Conservation (phyloP, 2,797 vertebrate species). For the Iguana delicatissima region DNA sequence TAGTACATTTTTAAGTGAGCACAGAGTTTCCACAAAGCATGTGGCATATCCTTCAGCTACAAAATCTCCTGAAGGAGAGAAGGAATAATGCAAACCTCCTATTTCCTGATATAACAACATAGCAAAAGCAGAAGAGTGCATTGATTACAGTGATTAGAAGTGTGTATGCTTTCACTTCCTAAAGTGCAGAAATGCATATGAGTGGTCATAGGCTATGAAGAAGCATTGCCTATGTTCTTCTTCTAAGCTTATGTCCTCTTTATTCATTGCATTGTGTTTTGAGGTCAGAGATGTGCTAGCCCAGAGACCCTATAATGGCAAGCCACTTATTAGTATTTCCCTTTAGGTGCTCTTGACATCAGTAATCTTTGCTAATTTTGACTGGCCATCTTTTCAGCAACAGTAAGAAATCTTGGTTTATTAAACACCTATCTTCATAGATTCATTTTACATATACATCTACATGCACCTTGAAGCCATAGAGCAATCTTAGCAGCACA, state of each 20-base stretch:
- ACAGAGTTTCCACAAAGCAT: neutral
- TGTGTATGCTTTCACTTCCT: constrained; percentile 52
- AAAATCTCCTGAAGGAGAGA: constrained; percentile 61
- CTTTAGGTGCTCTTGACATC: constrained; percentile 27
- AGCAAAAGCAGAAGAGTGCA: constrained; percentile 61
- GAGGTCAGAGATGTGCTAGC: neutral
- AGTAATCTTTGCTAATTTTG: neutral
- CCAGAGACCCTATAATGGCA: constrained; percentile 26
- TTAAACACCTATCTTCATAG: no score
- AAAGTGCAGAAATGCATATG: constrained; percentile 50
- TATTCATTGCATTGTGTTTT: neutral
- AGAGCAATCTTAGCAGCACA: no score
- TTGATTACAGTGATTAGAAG: constrained; percentile 63
- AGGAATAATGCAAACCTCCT: constrained; percentile 57
- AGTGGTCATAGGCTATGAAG: constrained; percentile 50
- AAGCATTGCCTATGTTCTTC: constrained; percentile 1
- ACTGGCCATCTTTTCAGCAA: neutral
- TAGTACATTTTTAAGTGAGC: constrained; percentile 29
- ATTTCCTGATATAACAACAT: constrained; percentile 65
- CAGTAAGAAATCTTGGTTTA: constrained; percentile 27
- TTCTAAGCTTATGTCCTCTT: neutral
- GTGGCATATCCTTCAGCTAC: constrained; percentile 39
- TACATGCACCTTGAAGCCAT: no score
- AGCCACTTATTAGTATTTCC: constrained; percentile 19
- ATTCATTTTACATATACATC: no score